These are phyloP conservation scores for Pelecanus crispus DNA, from an alignment of 2,113 vertebrate species.

Conservation along the genomic window DNA sequence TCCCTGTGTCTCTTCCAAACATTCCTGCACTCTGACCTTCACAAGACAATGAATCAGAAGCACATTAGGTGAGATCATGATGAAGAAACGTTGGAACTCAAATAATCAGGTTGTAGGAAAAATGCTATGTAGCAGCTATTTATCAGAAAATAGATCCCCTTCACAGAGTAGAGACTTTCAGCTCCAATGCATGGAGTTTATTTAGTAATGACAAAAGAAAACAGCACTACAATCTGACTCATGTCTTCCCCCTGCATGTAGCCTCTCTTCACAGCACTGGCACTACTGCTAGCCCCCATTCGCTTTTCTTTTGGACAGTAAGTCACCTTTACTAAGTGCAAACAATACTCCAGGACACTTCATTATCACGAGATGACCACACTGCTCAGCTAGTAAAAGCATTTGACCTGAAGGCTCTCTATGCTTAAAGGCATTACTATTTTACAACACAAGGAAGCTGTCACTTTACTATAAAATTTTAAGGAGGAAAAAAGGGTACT, in stretches of 20 bases:
- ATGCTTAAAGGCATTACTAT: background rate
- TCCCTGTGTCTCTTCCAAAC: background rate
- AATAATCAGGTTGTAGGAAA: background rate
- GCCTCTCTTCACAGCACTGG: background rate
- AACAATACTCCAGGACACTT: background rate
- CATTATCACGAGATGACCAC: background rate
- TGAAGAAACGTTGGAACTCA: background rate
- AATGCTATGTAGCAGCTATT: background rate
- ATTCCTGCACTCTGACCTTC: background rate
- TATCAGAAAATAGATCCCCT: background rate
- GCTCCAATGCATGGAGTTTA: background rate
- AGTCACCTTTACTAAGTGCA: background rate
- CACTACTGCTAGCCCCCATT: background rate
- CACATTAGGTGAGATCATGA: background rate
- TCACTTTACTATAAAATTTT: background rate
- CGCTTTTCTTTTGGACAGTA: background rate
- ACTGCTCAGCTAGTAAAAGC: background rate
- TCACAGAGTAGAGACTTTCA: background rate
- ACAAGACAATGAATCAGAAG: background rate
- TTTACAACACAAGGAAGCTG: background rate
- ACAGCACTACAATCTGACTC: background rate
- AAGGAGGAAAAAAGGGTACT: background rate
- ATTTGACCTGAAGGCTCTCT: background rate
- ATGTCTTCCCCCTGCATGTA: background rate
- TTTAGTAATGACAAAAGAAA: background rate